Conservation (phyloP, 1,140 invertebrate species). For the Caenorhabditis elegans region WBcel235 BX284604.4:10821501-10822000, state of each 20-base stretch:
- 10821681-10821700: neutral
- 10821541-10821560: constrained; percentile 2
- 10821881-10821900: neutral
- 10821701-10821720: neutral
- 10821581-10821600: neutral
- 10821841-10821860: neutral
- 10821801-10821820: neutral
- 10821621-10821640: too few relatives aligned
- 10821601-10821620: neutral
- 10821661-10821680: too few relatives aligned
- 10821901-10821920: neutral
- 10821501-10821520: neutral
- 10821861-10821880: constrained; percentile 1
- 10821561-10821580: too few relatives aligned
- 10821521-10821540: neutral
- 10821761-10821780: neutral
- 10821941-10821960: neutral
- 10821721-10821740: neutral
- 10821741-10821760: neutral
- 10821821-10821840: too few relatives aligned
- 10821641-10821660: neutral
- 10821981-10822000: constrained; percentile 12
- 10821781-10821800: neutral
- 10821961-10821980: neutral
- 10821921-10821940: neutral